These are phyloP conservation scores for Andrena chrysosceles DNA, from an alignment of 2,888 invertebrate genomes.

Conservation along the genomic window DNA sequence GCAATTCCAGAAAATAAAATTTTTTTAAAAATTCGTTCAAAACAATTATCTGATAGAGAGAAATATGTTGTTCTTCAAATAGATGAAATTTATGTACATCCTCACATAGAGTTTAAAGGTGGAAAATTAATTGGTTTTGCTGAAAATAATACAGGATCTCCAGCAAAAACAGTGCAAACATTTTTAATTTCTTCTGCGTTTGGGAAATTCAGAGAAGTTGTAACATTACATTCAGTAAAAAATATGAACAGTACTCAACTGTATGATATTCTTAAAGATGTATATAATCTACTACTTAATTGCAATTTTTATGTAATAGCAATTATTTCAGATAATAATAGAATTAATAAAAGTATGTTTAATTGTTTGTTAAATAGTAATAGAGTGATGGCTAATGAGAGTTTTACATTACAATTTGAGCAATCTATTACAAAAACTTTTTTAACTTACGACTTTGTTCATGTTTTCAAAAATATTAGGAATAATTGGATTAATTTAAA, in stretches of 20 bases:
- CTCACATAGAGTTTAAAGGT: conserved; percentile 1
- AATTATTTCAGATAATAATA: conserved; percentile 6
- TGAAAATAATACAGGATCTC: no score
- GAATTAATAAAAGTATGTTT: not conserved
- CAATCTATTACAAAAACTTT: no score
- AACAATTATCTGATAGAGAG: conserved; percentile 1
- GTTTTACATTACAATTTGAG: no score
- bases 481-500: no score
- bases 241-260: not conserved
- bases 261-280: not conserved
- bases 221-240: not conserved
- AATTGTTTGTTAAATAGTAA: no score
- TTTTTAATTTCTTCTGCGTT: no score
- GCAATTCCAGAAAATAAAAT: not conserved
- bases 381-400: no score
- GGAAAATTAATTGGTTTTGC: no score
- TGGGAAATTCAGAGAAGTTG: no score
- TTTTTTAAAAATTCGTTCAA: conserved; percentile 8
- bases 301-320: conserved; percentile 6
- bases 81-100: conserved; percentile 16
- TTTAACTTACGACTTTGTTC: no score
- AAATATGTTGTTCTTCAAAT: conserved; percentile 9
- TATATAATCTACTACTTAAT: not conserved
- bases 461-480: no score
- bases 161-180: no score